A percentile compares a stretch with the other conserved stretches of the same genome.
phyloP scores from a whole-genome alignment of 2,888 invertebrate species.

The Cryptocephalus moraei region DNA sequence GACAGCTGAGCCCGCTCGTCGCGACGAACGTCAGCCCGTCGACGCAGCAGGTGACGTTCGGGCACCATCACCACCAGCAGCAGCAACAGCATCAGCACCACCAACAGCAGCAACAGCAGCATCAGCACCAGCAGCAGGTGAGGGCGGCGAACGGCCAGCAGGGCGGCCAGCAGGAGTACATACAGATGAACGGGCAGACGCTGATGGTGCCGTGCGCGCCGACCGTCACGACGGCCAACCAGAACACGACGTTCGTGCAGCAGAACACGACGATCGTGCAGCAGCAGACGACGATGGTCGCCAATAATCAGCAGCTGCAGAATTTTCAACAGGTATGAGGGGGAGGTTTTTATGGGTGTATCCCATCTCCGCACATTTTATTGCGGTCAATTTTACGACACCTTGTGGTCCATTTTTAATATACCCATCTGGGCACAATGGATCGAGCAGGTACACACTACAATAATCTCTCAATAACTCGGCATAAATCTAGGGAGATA shows the following conservation, averaged over 20 bases:
- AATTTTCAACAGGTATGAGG: conserved; percentile 20
- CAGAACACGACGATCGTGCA: conserved; percentile 80
- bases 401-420: no score
- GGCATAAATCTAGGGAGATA: no score
- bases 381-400: no score
- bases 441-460: no score
- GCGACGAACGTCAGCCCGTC: conserved; percentile 64
- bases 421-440: no score
- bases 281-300: conserved; percentile 68
- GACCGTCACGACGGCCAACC: conserved; percentile 47
- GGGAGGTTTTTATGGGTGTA: no score
- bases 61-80: conserved; percentile 22
- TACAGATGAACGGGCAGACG: conserved; percentile 58
- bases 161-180: conserved; percentile 51
- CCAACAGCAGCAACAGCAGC: conserved; percentile 5
- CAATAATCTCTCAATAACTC: no score
- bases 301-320: conserved; percentile 51
- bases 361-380: no score
- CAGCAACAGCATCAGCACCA: conserved; percentile 24
- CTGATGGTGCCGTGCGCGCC: conserved; percentile 60
- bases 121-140: neutral
- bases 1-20: conserved; percentile 69
- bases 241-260: conserved; percentile 65
- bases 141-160: conserved; percentile 18
- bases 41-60: conserved; percentile 47